Evolutionary conservation across 2,888 invertebrate species (phyloP), one percentile per base, ranked within the genome.

Genomic region (Pyrocoelia pectoralis): DNA sequence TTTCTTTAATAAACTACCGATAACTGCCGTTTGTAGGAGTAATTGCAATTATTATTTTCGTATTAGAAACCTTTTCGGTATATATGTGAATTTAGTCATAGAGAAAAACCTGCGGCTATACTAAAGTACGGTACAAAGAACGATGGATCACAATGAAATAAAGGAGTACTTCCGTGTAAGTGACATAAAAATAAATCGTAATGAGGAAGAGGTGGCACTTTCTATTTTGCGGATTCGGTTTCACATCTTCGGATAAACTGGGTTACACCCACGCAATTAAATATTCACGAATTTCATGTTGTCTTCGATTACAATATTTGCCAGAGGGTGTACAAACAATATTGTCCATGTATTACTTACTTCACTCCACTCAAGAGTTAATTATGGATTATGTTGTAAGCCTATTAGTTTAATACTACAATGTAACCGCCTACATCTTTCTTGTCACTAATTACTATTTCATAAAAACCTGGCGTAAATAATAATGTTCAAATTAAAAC

Each of bases 161-260:
- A 69, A 64, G 67, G 62, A n/a, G 33, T 33, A 61, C 67, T 63
- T 61, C 67, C 63, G 61, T 59, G 59, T 67, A 65, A 68, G 59
- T 65, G 71, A 71, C 70, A 68, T 69, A 71, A 69, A 71, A 68
- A 71, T 70, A 69, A 70, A 71, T 71, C 66, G 67, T 64, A 58
- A 61, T 60, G 65, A 70, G 68, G 66, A 65, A 68, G 68, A 69
- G 69, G 71, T 72, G 68, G 71, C 71, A 73, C 73, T 73, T 73
- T 73, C 73, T 73, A 73, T 73, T 73, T 72, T 68, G 68, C 69
- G 68, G 66, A 64, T 62, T 67, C 67, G 65, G 61, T 69, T 72
- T 69, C 68, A 69, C 65, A 67, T 68, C 65, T 65, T 52, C 62
- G 52, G 48, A 54, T 63, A 63, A 72, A 62, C 68, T 72, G 68